These are phyloP conservation scores for Myotis brandtii DNA, from an alignment of 2,113 vertebrate species.

Conservation along the genomic window DNA sequence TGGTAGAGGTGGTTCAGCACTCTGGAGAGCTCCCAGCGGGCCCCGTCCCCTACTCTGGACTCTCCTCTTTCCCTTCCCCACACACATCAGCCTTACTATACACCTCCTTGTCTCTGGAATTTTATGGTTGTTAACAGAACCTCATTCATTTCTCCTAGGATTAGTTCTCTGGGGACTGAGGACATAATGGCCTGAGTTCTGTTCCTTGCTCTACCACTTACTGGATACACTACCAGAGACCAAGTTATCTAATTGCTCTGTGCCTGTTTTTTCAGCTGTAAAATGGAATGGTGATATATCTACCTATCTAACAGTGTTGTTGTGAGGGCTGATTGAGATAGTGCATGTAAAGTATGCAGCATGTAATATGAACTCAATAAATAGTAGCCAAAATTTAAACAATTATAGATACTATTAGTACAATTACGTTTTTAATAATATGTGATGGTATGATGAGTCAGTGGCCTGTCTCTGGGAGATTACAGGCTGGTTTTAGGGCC, in stretches of 20 bases:
- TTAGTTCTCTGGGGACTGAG: conserved; percentile 5
- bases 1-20: conserved; percentile 17
- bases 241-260: background rate
- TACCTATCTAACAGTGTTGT: background rate
- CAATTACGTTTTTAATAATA: background rate
- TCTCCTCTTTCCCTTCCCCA: too few species aligned
- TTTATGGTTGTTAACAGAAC: background rate
- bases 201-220: background rate
- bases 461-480: background rate
- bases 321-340: background rate
- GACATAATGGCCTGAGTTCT: background rate
- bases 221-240: background rate
- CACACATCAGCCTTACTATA: background rate
- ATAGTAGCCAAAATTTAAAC: background rate
- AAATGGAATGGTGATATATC: background rate
- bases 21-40: conserved; percentile 43
- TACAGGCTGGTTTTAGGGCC: background rate
- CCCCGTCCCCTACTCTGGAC: rapidly evolving
- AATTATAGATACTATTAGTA: background rate
- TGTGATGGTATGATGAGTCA: background rate
- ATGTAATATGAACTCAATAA: background rate
- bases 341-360: background rate
- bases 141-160: background rate
- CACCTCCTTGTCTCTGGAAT: background rate
- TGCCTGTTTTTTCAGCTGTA: conserved; percentile 19